Evolutionary conservation across 2,797 vertebrate genomes (phyloP).

Genomic region (Anguilla megastoma): DNA sequence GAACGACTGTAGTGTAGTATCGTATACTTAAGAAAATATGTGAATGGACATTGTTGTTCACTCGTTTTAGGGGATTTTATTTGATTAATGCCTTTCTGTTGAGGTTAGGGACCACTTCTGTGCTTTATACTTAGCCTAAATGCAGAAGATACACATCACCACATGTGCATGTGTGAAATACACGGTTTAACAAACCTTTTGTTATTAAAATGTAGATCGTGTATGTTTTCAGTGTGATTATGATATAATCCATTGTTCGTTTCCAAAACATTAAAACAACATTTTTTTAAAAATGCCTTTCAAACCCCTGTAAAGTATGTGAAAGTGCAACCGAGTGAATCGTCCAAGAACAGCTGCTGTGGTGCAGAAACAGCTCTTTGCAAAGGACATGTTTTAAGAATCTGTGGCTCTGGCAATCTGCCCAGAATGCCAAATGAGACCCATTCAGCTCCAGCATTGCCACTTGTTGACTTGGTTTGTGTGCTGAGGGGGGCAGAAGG

Average conservation of each 20-base stretch:
- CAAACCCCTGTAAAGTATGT: conserved; percentile 47
- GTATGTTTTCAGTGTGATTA: not conserved
- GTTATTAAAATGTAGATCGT: not conserved
- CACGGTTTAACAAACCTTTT: not conserved
- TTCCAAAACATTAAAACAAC: not conserved
- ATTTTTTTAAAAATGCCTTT: not conserved
- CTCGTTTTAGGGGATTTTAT: too few relatives aligned
- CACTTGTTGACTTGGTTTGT: conserved; percentile 75
- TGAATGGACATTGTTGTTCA: too few relatives aligned
- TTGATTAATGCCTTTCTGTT: too few relatives aligned
- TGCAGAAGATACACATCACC: not conserved
- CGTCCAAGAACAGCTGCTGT: conserved; percentile 61
- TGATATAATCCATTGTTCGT: not conserved
- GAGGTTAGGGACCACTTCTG: too few relatives aligned
- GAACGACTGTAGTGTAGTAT: too few relatives aligned
- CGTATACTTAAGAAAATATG: too few relatives aligned
- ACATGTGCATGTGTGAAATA: not conserved
- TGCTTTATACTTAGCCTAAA: not conserved
- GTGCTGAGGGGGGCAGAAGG: conserved; percentile 26
- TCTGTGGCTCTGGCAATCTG: conserved; percentile 63
- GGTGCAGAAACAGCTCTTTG: conserved; percentile 50
- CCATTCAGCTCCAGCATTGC: conserved; percentile 45
- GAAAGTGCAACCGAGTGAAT: conserved; percentile 44
- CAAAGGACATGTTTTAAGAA: conserved; percentile 63
- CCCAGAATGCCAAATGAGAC: conserved; percentile 60